A percentile compares a stretch with the other conserved stretches of the same genome.
Evolutionary conservation across 2,113 vertebrate genomes (phyloP).

Genomic region (Microcebus jonahi): DNA sequence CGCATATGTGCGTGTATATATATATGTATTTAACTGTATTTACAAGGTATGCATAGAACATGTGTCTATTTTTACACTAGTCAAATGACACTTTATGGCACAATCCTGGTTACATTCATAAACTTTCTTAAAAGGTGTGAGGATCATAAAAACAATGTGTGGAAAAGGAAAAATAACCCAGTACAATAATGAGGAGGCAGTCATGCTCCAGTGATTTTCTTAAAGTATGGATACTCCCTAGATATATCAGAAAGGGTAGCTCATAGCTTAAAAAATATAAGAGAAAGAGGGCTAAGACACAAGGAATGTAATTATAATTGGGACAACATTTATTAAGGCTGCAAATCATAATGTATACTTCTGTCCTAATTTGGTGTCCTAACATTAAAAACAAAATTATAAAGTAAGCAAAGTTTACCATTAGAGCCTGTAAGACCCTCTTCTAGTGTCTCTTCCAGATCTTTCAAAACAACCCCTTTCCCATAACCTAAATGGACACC

Average conservation of each 20-base stretch:
- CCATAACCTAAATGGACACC: neutral
- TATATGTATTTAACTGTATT: neutral
- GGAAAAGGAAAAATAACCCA: conserved; percentile 34
- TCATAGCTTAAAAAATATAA: conserved; percentile 33
- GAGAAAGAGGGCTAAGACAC: neutral
- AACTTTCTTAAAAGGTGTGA: conserved; percentile 17
- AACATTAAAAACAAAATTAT: conserved; percentile 5
- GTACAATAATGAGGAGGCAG: neutral
- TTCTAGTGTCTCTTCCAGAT: neutral
- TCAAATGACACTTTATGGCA: neutral
- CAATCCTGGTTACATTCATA: conserved; percentile 6
- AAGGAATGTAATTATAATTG: conserved; percentile 24
- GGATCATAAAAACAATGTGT: neutral
- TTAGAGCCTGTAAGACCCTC: neutral
- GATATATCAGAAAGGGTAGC: neutral
- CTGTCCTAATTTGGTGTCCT: neutral
- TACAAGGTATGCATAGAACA: neutral
- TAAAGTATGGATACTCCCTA: neutral
- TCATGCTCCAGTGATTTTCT: conserved; percentile 16
- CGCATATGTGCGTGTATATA: neutral
- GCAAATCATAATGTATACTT: neutral
- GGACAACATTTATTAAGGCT: neutral
- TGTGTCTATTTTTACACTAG: neutral
- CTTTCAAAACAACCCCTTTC: neutral
- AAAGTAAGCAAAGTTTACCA: neutral